These are phyloP conservation scores for Nemurella pictetii DNA, from an alignment of 2,888 invertebrate genomes.

Conservation along the genomic window DNA sequence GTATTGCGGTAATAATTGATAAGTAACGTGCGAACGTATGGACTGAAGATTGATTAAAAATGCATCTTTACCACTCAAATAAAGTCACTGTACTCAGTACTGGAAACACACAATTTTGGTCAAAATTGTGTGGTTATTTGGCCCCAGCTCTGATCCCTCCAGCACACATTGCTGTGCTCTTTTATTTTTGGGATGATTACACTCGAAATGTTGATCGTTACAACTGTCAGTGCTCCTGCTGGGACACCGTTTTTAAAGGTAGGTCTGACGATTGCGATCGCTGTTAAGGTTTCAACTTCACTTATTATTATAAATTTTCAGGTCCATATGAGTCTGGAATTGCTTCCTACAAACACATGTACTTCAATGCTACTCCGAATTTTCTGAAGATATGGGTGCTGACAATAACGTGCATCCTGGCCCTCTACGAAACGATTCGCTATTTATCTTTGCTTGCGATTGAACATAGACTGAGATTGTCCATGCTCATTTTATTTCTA, in stretches of 20 bases:
- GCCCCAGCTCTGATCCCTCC: constrained; percentile 61
- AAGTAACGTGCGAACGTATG: too few relatives aligned
- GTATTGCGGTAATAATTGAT: too few relatives aligned
- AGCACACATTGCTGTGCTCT: constrained; percentile 63
- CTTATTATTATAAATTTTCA: constrained; percentile 45
- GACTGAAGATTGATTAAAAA: too few relatives aligned
- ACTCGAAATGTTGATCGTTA: constrained; percentile 65
- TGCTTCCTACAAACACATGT: constrained; percentile 70
- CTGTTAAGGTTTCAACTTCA: neutral
- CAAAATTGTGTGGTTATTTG: constrained; percentile 44
- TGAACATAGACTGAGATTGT: constrained; percentile 57
- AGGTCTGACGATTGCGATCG: constrained; percentile 40
- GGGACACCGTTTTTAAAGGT: constrained; percentile 79
- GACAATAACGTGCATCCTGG: constrained; percentile 61
- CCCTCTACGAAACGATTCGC: constrained; percentile 64
- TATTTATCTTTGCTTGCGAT: constrained; percentile 58
- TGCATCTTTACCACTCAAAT: neutral
- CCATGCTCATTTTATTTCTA: constrained; percentile 64
- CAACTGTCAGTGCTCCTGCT: constrained; percentile 71
- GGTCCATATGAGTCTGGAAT: constrained; percentile 72
- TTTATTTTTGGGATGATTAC: constrained; percentile 70
- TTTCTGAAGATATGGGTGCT: constrained; percentile 68
- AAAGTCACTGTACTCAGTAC: neutral
- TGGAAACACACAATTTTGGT: neutral
- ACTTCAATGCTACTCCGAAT: constrained; percentile 70